Percentiles rank a stretch among this genome's conserved stretches.
Conservation (phyloP, 2,888 invertebrate species). For the Apodemia hepburni region DNA sequence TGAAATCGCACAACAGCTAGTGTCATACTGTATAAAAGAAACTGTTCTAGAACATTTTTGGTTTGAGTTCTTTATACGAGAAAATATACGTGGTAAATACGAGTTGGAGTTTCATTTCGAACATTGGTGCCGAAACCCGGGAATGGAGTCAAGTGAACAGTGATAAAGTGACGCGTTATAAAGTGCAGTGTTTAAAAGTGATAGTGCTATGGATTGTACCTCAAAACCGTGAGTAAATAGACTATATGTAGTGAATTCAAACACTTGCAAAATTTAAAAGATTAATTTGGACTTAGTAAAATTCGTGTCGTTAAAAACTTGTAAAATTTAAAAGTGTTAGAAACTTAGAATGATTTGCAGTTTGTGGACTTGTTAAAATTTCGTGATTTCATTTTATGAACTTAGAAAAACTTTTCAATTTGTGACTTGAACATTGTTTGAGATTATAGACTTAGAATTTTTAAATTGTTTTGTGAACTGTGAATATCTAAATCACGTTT, state of each 20-base stretch:
- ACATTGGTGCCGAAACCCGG: background rate
- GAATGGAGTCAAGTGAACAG: background rate
- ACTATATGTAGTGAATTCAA: background rate
- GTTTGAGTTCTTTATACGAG: too few relatives aligned
- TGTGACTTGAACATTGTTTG: background rate
- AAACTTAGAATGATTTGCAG: conserved; percentile 4
- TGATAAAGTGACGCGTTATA: too few relatives aligned
- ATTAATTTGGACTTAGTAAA: background rate
- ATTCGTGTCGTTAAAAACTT: background rate
- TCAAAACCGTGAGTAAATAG: background rate
- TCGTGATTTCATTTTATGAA: background rate
- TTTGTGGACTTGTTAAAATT: background rate
- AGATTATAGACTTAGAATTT: too few relatives aligned
- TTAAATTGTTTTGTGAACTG: too few relatives aligned
- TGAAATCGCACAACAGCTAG: too few relatives aligned
- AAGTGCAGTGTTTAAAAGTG: too few relatives aligned
- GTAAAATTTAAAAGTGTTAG: background rate
- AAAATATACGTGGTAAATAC: too few relatives aligned
- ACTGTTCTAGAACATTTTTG: too few relatives aligned
- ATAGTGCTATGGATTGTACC: background rate
- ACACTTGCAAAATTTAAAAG: background rate
- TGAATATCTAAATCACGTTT: too few relatives aligned
- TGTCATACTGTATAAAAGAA: too few relatives aligned
- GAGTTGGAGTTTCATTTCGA: too few relatives aligned
- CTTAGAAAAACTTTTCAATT: background rate